Base-by-base conservation (phyloP, 2,888 invertebrate species). In the Philopedon plagiatum region DNA sequence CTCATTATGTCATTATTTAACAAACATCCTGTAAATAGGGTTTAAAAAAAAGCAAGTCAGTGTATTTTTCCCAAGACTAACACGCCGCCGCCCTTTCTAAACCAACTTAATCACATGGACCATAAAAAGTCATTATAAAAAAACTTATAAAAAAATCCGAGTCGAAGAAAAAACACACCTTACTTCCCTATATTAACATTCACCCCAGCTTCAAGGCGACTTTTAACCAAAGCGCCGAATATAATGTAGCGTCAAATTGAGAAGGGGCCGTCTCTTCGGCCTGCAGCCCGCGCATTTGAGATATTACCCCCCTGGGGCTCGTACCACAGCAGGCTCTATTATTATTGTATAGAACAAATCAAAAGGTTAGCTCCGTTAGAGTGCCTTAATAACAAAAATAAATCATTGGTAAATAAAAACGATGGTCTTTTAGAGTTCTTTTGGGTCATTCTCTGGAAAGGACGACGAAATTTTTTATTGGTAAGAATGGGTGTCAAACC, bases 341-440 rank as follows among this genome's bases (percentile, higher is more conserved):
- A 86, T 86, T 85, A 85, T 85, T 85, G 85, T 85, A 85, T 85
- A 84, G 86, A 85, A 85, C 86, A 85, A 85, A 86, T 86, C 85
- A 85, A 84, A 83, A 85, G 84, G 85, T 85, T 84, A 83, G 84
- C 81, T 83, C 80, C 77, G 82, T 82, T 82, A 81, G 85, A 85
- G 84, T 83, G 84, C 81, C 84, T 82, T 85, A 85, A 85, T 86
- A 83, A 84, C 83, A 77, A 80, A 77, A 81, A 85, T 85, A 85
- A 85, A 86, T 86, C 86, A 85, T 85, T 81, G 81, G 77, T 78
- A 81, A 84, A 84, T 84, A 84, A 84, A 84, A 84, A 84, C 54
- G 62, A 49, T 54, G 49, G 51, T 54, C 51, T 29, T 51, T 54
- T 54, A n/a, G 51, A 4, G 4, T 11, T 54, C 29, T 54, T 29